A percentile compares a stretch with the other conserved stretches of the same genome.
Evolutionary conservation across 1,140 invertebrate species (phyloP).

Genomic region (Meteorus sp.): DNA sequence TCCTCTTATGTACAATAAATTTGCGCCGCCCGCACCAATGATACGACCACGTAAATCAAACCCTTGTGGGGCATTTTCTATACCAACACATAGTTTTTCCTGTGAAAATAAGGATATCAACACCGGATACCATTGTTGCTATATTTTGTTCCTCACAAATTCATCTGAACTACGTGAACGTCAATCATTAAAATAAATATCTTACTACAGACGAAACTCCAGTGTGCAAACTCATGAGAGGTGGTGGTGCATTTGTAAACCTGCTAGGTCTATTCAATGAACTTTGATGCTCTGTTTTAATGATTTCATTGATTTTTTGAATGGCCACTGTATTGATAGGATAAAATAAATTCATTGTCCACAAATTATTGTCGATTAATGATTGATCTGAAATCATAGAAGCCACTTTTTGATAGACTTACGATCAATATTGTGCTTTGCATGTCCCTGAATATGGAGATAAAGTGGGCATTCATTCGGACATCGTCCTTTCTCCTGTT

Average conservation of each 20-base stretch:
- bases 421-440: constrained; percentile 65
- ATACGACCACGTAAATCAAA: constrained; percentile 77
- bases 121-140: too few species aligned
- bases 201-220: constrained; percentile 52
- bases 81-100: constrained; percentile 77
- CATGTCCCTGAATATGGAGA: constrained; percentile 65
- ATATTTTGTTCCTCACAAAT: constrained; percentile 19
- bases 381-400: constrained; percentile 22
- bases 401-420: too few species aligned
- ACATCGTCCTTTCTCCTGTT: constrained; percentile 61
- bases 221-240: constrained; percentile 59
- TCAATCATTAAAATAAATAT: constrained; percentile 22
- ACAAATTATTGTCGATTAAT: too few species aligned
- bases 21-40: constrained; percentile 70
- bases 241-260: constrained; percentile 59
- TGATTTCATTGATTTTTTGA: constrained; percentile 66
- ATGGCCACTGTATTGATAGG: constrained; percentile 60
- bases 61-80: constrained; percentile 74
- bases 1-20: constrained; percentile 74
- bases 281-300: constrained; percentile 58
- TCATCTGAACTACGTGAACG: constrained; percentile 8
- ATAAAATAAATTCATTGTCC: constrained; percentile 16
- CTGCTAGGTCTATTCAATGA: constrained; percentile 55
- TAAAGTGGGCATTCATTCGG: constrained; percentile 65
- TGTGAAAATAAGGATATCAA: constrained; percentile 39